phyloP scores from a whole-genome alignment of 2,113 vertebrate genomes.

The Peromyscus leucopus region DNA sequence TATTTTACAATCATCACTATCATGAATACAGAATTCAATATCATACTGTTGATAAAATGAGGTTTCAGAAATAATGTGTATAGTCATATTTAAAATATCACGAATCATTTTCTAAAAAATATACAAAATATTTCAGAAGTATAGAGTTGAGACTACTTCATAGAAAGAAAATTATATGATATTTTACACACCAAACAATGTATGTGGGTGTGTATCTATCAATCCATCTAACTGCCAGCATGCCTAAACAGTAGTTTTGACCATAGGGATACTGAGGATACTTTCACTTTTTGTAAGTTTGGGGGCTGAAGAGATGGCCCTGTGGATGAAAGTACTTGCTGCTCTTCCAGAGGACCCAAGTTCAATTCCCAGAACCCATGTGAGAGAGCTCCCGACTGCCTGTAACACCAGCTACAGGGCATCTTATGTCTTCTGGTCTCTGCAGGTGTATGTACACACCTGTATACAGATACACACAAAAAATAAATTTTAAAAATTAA shows the following conservation, averaged over 20 bases:
- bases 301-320: not conserved
- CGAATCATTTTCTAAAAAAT: not conserved
- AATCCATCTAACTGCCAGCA: not conserved
- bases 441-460: not conserved
- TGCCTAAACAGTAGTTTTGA: not conserved
- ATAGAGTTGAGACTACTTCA: not conserved
- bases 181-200: not conserved
- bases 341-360: not conserved
- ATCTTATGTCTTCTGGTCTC: not conserved
- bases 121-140: not conserved
- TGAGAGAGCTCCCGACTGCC: not conserved
- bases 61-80: not conserved
- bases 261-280: not conserved
- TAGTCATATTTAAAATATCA: constrained; percentile 10
- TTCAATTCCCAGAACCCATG: not conserved
- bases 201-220: not conserved
- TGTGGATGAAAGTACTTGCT: not conserved
- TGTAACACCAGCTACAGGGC: not conserved
- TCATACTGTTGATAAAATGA: constrained; percentile 39
- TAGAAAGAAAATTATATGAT: not conserved
- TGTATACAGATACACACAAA: not conserved
- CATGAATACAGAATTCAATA: not conserved
- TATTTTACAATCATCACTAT: not conserved
- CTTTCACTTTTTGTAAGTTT: not conserved
- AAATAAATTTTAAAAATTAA: not conserved